phyloP scores from a whole-genome alignment of 2,113 vertebrate genomes.

The Hymenochirus boettgeri region DNA sequence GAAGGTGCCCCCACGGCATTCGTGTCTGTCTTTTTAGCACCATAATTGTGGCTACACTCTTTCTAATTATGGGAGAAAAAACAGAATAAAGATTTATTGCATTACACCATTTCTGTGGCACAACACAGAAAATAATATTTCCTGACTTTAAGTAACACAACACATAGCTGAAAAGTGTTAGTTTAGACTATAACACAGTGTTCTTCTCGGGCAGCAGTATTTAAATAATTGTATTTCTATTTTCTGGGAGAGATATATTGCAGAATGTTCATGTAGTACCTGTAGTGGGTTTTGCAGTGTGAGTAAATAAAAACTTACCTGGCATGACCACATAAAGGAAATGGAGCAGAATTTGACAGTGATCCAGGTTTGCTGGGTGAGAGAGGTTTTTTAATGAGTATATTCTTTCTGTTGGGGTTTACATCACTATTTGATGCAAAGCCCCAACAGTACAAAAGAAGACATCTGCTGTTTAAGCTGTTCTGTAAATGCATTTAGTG shows the following conservation, averaged over 20 bases:
- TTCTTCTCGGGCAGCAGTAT: no score
- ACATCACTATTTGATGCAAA: slow-evolving; percentile 74
- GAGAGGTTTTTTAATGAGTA: slow-evolving; percentile 62
- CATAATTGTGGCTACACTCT: no score
- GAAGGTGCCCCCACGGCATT: no score
- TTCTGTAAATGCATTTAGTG: slow-evolving; percentile 78
- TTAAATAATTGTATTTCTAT: background rate
- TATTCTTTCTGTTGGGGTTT: slow-evolving; percentile 64
- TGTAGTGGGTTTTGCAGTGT: slow-evolving; percentile 7
- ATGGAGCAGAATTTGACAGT: slow-evolving; percentile 58
- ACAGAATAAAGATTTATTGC: no score
- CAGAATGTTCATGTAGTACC: slow-evolving; percentile 9
- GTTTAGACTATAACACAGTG: no score
- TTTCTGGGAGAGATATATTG: slow-evolving; percentile 5
- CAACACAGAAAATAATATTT: no score
- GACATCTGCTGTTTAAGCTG: slow-evolving; percentile 79
- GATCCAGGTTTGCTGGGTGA: slow-evolving; percentile 58
- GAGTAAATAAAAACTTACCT: slow-evolving; percentile 37
- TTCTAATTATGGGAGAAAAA: no score
- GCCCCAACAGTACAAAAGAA: slow-evolving; percentile 55
- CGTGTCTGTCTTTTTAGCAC: no score
- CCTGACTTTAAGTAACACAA: no score
- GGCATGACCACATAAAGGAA: slow-evolving; percentile 51
- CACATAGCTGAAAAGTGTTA: no score
- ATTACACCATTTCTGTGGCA: no score